Base-by-base conservation (phyloP, 2,113 vertebrate genomes). In the Xiphophorus maculatus region DNA sequence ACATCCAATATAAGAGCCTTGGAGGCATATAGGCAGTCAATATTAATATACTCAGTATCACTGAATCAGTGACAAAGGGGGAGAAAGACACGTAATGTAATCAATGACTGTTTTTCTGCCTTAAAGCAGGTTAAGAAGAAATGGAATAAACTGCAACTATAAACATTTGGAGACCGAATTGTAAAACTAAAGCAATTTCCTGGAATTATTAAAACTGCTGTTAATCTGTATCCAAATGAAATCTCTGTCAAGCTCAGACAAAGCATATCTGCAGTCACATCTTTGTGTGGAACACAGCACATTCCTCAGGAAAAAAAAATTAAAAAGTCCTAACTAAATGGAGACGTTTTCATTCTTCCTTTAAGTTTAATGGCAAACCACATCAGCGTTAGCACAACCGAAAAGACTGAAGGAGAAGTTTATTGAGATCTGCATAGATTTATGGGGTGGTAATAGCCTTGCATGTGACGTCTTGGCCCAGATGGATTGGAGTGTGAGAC, bases 381-480 rank as follows among this genome's bases (percentile, higher is more conserved):
- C 87, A 85, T 86, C 75, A 85, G 88, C 84, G 89, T 90, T 91
- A 89, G 91, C 86, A 83, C 87, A 87, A 87, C 40, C 76, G 81
- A 81, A 71, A 73, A 77, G 90, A 90, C 88, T 86, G 88, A 92
- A 89, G 86, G 88, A 91, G 88, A 93, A 88, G 90, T 94, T 93
- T 94, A 95, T 93, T 88, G 94, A 92, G 91, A 91, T 91, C 90
- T 90, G 82, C 54, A 40, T 81, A 85, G 94, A 95, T 95, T 95
- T 94, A 95, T 85, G 91, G 76, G 88, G 92, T 95, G 94, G 92
- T 94, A 95, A 95, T 94, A 87, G 91, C 78, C 89, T 86, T 84
- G 74, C 84, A 87, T 91, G 90, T 88, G 94, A 93, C 84, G 84
- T 89, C 66, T 78, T 48, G 84, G 89, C 69, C 79, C 84, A 84